These are phyloP conservation scores for Antedon mediterranea DNA, from an alignment of 53 echinoderm and acorn worm species.

Conservation along the genomic window DNA sequence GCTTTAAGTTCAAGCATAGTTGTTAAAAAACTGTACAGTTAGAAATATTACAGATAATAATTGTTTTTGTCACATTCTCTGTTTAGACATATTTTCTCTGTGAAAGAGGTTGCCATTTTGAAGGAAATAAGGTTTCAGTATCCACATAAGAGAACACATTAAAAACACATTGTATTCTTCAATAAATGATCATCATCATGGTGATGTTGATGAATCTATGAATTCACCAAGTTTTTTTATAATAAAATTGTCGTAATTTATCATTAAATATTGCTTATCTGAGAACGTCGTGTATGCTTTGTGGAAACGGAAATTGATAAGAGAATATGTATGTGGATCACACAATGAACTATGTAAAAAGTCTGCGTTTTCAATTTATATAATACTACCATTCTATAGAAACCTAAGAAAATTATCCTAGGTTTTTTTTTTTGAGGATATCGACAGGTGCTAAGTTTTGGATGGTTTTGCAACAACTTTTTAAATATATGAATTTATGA, in stretches of 20 bases:
- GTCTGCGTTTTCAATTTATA: neutral
- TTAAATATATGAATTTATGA: neutral
- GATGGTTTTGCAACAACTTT: neutral
- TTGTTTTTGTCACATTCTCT: neutral
- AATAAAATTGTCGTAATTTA: neutral
- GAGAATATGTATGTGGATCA: neutral
- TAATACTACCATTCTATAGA: neutral
- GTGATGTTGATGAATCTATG: neutral
- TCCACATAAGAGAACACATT: neutral
- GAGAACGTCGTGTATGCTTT: neutral
- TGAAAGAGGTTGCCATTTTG: no score
- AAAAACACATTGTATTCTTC: neutral
- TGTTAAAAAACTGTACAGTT: no score
- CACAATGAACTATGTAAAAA: neutral
- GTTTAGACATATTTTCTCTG: neutral
- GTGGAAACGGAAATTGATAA: neutral
- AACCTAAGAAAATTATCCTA: neutral
- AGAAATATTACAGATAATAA: no score
- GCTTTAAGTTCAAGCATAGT: no score
- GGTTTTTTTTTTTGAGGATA: neutral
- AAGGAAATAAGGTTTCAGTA: neutral
- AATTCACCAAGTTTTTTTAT: neutral
- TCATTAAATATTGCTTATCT: constrained; percentile 1
- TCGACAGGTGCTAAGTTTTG: neutral
- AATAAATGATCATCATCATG: neutral